Conservation (phyloP, 2,113 vertebrate species). For the Vombatus ursinus region DNA sequence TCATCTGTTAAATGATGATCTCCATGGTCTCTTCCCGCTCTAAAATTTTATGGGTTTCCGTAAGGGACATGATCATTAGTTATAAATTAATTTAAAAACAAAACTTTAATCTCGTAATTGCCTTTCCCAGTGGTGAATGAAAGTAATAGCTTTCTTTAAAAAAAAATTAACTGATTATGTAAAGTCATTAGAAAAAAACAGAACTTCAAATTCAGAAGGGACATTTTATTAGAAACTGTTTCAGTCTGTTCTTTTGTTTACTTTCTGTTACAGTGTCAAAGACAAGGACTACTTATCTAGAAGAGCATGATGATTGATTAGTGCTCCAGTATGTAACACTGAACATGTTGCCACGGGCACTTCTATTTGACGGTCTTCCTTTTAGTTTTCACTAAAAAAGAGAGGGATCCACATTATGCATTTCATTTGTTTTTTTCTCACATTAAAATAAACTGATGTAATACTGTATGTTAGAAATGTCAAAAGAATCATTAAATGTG, state of each 20-base stretch:
- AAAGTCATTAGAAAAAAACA: not conserved
- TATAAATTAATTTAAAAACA: not conserved
- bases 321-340: not conserved
- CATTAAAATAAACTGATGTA: not conserved
- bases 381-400: fast-evolving
- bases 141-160: not conserved
- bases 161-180: not conserved
- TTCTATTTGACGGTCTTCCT: not conserved
- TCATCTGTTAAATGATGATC: not conserved
- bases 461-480: not conserved
- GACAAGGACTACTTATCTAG: not conserved
- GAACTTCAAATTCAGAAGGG: not conserved
- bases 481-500: not conserved
- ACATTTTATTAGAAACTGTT: not conserved
- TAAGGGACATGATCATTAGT: not conserved
- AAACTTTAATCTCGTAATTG: not conserved
- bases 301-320: not conserved
- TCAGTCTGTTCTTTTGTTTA: not conserved
- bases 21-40: not conserved
- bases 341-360: not conserved
- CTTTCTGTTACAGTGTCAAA: not conserved
- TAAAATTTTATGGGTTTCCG: not conserved
- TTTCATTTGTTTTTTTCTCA: not conserved
- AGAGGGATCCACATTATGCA: fast-evolving
- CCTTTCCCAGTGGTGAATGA: not conserved